These are phyloP conservation scores for Hipparchia semele DNA, from an alignment of 2,888 invertebrate species.

Conservation along the genomic window DNA sequence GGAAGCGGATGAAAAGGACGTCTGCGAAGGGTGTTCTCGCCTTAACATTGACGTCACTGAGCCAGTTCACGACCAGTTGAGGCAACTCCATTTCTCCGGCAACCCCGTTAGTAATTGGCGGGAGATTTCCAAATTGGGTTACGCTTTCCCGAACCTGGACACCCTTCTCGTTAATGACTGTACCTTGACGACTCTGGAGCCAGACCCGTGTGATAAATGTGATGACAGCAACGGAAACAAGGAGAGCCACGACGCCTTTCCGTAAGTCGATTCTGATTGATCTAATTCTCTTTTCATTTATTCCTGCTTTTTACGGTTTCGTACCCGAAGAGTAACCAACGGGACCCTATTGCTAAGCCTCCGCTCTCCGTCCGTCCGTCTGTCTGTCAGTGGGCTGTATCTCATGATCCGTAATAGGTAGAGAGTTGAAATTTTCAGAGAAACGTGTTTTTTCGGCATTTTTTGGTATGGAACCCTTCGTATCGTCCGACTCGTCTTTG, in stretches of 20 bases:
- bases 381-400: too few species aligned
- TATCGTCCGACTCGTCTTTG: too few species aligned
- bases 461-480: too few species aligned
- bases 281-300: background rate
- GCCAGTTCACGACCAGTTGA: constrained; percentile 86
- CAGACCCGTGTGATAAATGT: constrained; percentile 84
- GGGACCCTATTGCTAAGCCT: too few species aligned
- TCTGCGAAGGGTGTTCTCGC: constrained; percentile 71
- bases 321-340: too few species aligned
- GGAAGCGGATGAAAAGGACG: constrained; percentile 64
- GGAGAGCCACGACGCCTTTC: constrained; percentile 85
- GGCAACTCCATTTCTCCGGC: constrained; percentile 93
- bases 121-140: constrained; percentile 92
- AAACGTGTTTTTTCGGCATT: too few species aligned
- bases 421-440: too few species aligned
- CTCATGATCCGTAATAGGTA: too few species aligned
- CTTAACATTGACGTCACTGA: constrained; percentile 64
- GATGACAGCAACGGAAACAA: constrained; percentile 72
- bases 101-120: constrained; percentile 93
- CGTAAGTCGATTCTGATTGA: constrained; percentile 60
- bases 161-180: constrained; percentile 94
- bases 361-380: too few species aligned
- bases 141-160: constrained; percentile 93
- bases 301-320: background rate
- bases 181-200: constrained; percentile 85